These are phyloP conservation scores for Trinorchestia longiramus DNA, from an alignment of 1,140 invertebrate genomes.

Conservation along the genomic window DNA sequence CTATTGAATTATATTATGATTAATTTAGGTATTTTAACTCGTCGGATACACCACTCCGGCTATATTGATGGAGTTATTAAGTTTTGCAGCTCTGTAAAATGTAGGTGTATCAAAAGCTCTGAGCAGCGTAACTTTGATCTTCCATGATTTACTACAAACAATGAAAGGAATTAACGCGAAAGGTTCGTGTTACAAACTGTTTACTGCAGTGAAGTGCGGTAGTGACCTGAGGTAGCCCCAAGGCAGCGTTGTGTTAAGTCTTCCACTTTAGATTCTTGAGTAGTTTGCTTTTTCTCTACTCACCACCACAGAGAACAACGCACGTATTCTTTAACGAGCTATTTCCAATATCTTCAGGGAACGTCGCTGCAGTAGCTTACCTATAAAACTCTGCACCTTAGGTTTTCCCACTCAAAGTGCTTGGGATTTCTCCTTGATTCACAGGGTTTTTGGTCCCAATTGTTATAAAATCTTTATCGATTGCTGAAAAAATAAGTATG, in stretches of 20 bases:
- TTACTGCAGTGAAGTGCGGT: not conserved
- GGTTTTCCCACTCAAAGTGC: not conserved
- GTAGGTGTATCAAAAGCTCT: not conserved
- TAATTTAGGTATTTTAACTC: not conserved
- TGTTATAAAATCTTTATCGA: not conserved
- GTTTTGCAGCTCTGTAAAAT: not conserved
- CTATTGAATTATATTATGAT: not conserved
- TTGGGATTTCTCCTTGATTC: not conserved
- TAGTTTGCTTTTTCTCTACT: not conserved
- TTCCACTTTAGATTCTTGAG: not conserved
- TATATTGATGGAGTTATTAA: not conserved
- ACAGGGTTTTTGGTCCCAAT: not conserved
- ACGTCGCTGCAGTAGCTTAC: not conserved
- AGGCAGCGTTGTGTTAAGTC: not conserved
- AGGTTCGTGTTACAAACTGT: not conserved
- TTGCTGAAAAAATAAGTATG: not conserved
- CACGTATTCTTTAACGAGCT: conserved; percentile 34
- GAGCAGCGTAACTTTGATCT: not conserved
- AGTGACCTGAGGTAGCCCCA: not conserved
- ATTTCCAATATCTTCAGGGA: conserved; percentile 24
- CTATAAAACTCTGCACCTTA: not conserved
- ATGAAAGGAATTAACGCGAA: not conserved
- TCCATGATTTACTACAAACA: not conserved
- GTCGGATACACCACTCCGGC: not conserved
- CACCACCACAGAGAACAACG: not conserved